phyloP scores from a whole-genome alignment of 2,888 invertebrate species.

The Coremacera marginata region DNA sequence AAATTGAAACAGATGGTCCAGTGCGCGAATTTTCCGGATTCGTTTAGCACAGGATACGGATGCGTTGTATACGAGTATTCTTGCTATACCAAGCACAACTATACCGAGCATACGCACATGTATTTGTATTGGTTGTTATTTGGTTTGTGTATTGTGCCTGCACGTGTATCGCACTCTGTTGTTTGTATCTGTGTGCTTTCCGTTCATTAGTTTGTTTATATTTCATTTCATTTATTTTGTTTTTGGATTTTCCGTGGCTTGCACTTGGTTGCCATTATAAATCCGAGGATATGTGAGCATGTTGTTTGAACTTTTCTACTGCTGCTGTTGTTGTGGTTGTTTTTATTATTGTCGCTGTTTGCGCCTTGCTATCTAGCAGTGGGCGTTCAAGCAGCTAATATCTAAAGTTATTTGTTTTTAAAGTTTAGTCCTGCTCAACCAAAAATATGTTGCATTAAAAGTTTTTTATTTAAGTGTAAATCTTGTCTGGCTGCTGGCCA shows the following conservation, averaged over 20 bases:
- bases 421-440: conserved; percentile 15
- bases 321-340: conserved; percentile 16
- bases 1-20: conserved; percentile 43
- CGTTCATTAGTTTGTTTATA: background rate
- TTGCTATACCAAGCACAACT: background rate
- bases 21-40: conserved; percentile 25
- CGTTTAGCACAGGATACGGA: conserved; percentile 17
- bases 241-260: conserved; percentile 31
- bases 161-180: background rate
- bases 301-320: background rate
- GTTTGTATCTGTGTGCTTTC: background rate
- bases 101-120: background rate
- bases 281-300: conserved; percentile 22
- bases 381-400: background rate
- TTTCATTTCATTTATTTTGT: conserved; percentile 40
- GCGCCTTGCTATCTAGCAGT: background rate
- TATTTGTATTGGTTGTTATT: background rate
- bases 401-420: conserved; percentile 23
- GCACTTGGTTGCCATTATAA: conserved; percentile 20
- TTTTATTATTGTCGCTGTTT: conserved; percentile 1
- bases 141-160: background rate
- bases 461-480: background rate
- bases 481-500: background rate
- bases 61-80: conserved; percentile 22
- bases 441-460: background rate